Base-by-base conservation (phyloP, 2,888 invertebrate genomes). In the Meta bourneti region DNA sequence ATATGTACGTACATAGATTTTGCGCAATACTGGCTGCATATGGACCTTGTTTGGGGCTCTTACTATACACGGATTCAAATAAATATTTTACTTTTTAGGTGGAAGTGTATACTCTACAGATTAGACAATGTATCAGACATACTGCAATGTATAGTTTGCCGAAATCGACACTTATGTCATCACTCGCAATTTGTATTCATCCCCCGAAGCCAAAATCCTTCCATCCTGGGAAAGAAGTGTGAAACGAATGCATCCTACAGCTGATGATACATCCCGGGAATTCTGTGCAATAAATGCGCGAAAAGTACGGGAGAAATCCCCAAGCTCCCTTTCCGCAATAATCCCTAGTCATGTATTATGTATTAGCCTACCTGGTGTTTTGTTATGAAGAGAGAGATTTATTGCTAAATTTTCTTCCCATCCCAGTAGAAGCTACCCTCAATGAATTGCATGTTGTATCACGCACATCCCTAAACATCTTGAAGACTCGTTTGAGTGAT, bases 271-370 rank as follows among this genome's bases (percentile, higher is more conserved):
- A n/a, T 34, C 69, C 13, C 16, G 69, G 69, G 69, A 69, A 69
- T 69, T 69, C n/a, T 13, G 69, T 74, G 19, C 74, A 19, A 74
- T 72, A 72, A 72, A 72, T 72, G 19, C 19, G 72, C 34, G 61
- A 9, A 19, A 74, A 74, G 34, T 34, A 74, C 19, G 11, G 6
- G 11, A 19, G 74, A 74, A 74, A 74, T 69, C 74, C 34, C 74
- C 74, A 74, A 74, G 11, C 74, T 16, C 74, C 7, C 74, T 74
- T 74, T 69, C 69, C 69, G 69, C 69, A 69, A 69, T 74, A 74
- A 74, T 19, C 74, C 34, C 74, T 34, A 74, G 74, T 74, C 74
- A 74, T 74, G 20, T 74, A 74, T 74, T 74, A 74, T 74, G 74
- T 19, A 74, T 74, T 34, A 74, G 8, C 34, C 74, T 19, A 74